Evolutionary conservation across 2,888 invertebrate genomes (phyloP).

Genomic region (Nasonia oneida): DNA sequence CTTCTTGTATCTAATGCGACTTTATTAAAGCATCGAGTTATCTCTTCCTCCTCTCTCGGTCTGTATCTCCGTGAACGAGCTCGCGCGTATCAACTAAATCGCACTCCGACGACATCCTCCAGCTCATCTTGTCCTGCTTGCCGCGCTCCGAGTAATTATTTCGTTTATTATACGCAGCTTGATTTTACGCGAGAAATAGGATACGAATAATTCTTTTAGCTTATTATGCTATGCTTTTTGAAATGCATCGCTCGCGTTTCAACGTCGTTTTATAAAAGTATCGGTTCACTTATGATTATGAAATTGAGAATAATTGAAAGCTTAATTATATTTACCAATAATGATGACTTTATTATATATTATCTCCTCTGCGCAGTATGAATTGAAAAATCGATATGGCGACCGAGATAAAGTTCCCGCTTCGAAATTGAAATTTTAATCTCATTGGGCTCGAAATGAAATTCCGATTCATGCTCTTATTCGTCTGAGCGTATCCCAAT

Average conservation of each 20-base stretch:
- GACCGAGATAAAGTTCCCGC: neutral
- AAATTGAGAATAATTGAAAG: neutral
- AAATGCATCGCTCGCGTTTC: neutral
- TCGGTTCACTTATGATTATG: no score
- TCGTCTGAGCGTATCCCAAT: constrained; percentile 16
- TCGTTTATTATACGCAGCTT: neutral
- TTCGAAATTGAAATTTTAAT: constrained; percentile 37
- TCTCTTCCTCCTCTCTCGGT: constrained; percentile 1
- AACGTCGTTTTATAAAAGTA: no score
- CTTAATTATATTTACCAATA: constrained; percentile 1
- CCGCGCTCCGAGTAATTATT: constrained; percentile 15
- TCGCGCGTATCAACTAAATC: constrained; percentile 26
- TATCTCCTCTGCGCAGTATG: neutral
- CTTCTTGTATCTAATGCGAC: constrained; percentile 67
- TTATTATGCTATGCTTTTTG: neutral
- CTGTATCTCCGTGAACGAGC: neutral
- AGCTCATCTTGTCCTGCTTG: constrained; percentile 33
- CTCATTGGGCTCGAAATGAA: constrained; percentile 30
- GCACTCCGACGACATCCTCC: constrained; percentile 18
- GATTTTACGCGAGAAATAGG: no score
- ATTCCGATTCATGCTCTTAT: constrained; percentile 26
- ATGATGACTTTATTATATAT: neutral
- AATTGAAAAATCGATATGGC: constrained; percentile 19
- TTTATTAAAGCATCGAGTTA: constrained; percentile 67
- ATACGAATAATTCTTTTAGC: no score